phyloP scores from a whole-genome alignment of 2,797 vertebrate genomes.

The Hoplostethus atlanticus region DNA sequence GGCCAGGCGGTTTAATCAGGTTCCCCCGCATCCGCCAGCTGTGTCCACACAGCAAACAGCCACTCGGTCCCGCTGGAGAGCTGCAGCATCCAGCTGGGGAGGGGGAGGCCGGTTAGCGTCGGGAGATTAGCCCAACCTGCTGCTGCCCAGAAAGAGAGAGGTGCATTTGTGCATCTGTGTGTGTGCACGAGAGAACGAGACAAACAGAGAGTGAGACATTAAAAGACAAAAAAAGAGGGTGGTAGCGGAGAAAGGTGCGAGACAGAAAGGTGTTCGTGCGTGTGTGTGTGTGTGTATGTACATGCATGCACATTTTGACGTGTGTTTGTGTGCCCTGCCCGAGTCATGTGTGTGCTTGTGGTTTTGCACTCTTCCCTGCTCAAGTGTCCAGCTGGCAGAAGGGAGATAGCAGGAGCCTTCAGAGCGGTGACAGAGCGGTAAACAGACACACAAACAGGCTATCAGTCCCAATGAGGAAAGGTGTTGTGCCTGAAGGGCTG shows the following conservation, averaged over 20 bases:
- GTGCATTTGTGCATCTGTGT: background rate
- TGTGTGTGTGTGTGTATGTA: conserved; percentile 10
- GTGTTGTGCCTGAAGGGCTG: conserved; percentile 60
- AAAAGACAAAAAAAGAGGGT: conserved; percentile 54
- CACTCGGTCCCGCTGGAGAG: conserved; percentile 69
- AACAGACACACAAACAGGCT: conserved; percentile 76
- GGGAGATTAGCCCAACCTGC: conserved; percentile 70
- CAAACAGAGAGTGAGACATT: conserved; percentile 71
- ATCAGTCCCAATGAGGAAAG: conserved; percentile 76
- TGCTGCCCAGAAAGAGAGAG: conserved; percentile 60
- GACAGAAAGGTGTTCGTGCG: conserved; percentile 22
- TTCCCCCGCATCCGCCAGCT: conserved; percentile 81
- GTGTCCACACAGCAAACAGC: conserved; percentile 81
- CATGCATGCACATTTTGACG: conserved; percentile 30
- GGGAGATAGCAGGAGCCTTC: conserved; percentile 75
- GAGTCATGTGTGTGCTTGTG: conserved; percentile 45
- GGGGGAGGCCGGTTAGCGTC: conserved; percentile 55
- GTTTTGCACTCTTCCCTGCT: conserved; percentile 56
- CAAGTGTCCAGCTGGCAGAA: conserved; percentile 78
- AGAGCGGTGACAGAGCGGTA: conserved; percentile 74
- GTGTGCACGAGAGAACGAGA: conserved; percentile 55
- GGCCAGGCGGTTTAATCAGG: conserved; percentile 80
- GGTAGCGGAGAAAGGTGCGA: conserved; percentile 46
- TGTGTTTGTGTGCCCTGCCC: conserved; percentile 28
- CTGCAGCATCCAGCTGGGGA: conserved; percentile 64